These are phyloP conservation scores for Microctenopoma steveboyesi DNA, from an alignment of 2,797 vertebrate genomes.

Conservation along the genomic window DNA sequence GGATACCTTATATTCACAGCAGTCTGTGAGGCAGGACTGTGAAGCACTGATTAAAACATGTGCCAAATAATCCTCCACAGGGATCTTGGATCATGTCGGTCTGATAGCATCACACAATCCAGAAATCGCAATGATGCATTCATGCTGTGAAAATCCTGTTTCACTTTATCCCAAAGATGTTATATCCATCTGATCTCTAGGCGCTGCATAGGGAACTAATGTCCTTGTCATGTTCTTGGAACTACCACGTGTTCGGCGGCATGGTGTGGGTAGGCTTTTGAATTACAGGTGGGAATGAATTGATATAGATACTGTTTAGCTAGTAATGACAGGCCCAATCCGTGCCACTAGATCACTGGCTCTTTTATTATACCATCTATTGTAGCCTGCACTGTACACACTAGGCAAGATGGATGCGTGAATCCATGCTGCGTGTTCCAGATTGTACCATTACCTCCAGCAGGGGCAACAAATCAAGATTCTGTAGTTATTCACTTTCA, in stretches of 20 bases:
- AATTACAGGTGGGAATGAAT: slow-evolving; percentile 1
- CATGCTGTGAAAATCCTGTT: slow-evolving; percentile 50
- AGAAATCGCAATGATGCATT: slow-evolving; percentile 44
- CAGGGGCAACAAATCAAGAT: slow-evolving; percentile 19
- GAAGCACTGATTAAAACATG: slow-evolving; percentile 11
- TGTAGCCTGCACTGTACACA: slow-evolving; percentile 11
- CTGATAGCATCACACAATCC: slow-evolving; percentile 41
- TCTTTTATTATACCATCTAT: background rate
- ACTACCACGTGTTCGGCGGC: background rate
- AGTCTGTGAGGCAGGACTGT: slow-evolving; percentile 12
- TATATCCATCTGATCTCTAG: slow-evolving; percentile 20
- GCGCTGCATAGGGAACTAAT: slow-evolving; percentile 15
- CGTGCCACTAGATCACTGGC: slow-evolving; percentile 11
- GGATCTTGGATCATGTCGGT: slow-evolving; percentile 25
- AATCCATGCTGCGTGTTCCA: slow-evolving; percentile 18
- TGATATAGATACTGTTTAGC: slow-evolving; percentile 5
- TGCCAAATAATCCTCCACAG: slow-evolving; percentile 23
- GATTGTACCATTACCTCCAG: slow-evolving; percentile 20
- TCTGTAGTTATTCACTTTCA: slow-evolving; percentile 14
- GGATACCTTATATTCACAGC: background rate
- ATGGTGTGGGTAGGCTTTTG: background rate
- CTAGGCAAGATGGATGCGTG: background rate
- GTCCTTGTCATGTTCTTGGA: slow-evolving; percentile 31
- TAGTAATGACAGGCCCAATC: slow-evolving; percentile 1
- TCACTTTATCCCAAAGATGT: slow-evolving; percentile 29